Evolutionary conservation across 2,888 invertebrate species (phyloP), one percentile per base, ranked within the genome.

Genomic region (Pyrocoelia pectoralis): DNA sequence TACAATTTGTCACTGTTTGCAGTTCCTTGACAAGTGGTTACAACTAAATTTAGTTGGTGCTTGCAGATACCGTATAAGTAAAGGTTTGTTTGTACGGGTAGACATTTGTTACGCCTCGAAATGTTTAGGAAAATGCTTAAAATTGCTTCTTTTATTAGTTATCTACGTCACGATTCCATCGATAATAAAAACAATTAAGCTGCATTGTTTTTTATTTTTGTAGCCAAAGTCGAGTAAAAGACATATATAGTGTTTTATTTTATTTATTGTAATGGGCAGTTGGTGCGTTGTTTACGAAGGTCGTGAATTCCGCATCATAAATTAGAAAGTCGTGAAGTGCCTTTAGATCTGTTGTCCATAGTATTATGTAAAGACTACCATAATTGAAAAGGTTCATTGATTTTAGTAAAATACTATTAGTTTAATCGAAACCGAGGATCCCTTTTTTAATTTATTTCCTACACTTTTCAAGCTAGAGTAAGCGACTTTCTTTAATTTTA

Each of bases 261-360:
- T 65, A 67, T 67, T 66, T 66, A 64, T 64, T 55, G 58, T 57
- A 64, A 64, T 57, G 64, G 64, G 54, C 61, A 61, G 55, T 57
- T 58, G 58, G 61, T 61, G 57, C 56, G 43, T 57, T 55, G 57
- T 46, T 49, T 64, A n/a, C 19, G 53, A 50, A 61, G 56, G 58
- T 62, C 57, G 46, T 51, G 55, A 55, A 64, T 64, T 55, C 59
- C 55, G 51, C 14, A 49, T 49, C 54, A 64, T 64, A 64, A 64
- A 64, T 64, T 64, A 64, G 55, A n/a, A 55, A 50, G 53, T 59
- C 50, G 59, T 53, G 55, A 61, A 61, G 61, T 61, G 61, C 49
- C 50, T 49, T 55, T 50, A 61, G 59, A 64, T 64, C 64, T 59
- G 58, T 59, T 64, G 64, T 64, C 51, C 46, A 51, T 24, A 19